Evolutionary conservation across 2,888 invertebrate genomes (phyloP).

Genomic region (Heteromyza rotundicornis): DNA sequence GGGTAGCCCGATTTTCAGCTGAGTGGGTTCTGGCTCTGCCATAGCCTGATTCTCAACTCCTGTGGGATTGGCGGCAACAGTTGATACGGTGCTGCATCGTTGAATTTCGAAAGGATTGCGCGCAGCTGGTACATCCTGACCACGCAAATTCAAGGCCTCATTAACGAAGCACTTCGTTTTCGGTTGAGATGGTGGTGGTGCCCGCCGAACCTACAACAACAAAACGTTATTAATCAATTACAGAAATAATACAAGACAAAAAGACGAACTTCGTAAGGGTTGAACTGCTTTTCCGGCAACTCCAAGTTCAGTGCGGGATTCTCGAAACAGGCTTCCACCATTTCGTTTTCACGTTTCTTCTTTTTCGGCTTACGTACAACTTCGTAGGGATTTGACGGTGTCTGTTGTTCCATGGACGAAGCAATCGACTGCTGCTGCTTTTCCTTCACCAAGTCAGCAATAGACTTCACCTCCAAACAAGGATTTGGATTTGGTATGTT

Average conservation of each 20-base stretch:
- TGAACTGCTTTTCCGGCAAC: conserved; percentile 58
- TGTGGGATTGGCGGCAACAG: conserved; percentile 10
- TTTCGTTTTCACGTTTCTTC: conserved; percentile 50
- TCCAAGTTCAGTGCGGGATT: conserved; percentile 61
- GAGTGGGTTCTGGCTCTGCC: conserved; percentile 37
- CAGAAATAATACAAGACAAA: neutral
- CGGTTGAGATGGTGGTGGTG: conserved; percentile 20
- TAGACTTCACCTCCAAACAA: conserved; percentile 58
- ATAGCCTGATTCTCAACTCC: conserved; percentile 41
- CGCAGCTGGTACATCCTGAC: conserved; percentile 47
- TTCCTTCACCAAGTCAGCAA: conserved; percentile 45
- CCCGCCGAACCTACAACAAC: conserved; percentile 44
- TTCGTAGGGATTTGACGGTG: conserved; percentile 55
- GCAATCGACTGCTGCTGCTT: neutral
- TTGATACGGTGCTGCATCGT: conserved; percentile 36
- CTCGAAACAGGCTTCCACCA: conserved; percentile 54
- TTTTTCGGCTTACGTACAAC: conserved; percentile 60
- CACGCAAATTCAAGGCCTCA: conserved; percentile 55
- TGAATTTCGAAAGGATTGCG: conserved; percentile 60
- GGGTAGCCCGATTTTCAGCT: conserved; percentile 54
- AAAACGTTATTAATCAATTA: neutral
- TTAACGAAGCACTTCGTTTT: conserved; percentile 53
- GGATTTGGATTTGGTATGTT: conserved; percentile 27
- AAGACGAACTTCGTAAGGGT: conserved; percentile 59
- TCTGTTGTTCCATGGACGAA: too few species aligned